A percentile compares a stretch with the other conserved stretches of the same genome.
Conservation (phyloP, 2,888 invertebrate species). For the Caradrina kadenii region DNA sequence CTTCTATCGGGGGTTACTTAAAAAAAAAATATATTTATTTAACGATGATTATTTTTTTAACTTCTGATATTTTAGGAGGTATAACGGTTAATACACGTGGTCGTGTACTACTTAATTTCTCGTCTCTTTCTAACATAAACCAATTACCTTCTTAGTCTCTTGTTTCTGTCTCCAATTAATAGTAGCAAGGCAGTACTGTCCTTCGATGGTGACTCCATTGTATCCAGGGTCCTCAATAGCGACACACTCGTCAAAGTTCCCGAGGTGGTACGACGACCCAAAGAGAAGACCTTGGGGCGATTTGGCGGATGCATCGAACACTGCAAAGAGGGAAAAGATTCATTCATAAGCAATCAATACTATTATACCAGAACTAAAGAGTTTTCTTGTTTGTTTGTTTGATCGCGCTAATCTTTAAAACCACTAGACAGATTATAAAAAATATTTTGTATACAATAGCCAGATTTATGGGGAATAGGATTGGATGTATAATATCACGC, state of each 20-base stretch:
- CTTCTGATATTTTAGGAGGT: too few species aligned
- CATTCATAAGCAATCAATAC: not conserved
- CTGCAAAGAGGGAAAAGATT: conserved; percentile 80
- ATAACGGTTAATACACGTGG: too few species aligned
- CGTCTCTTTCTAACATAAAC: not conserved
- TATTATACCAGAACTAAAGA: too few species aligned
- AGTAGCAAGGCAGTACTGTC: conserved; percentile 93
- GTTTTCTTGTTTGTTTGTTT: not conserved
- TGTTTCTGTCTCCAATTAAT: conserved; percentile 82
- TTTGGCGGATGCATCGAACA: conserved; percentile 94
- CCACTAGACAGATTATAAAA: too few species aligned
- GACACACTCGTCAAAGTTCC: conserved; percentile 94
- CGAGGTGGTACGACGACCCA: conserved; percentile 93
- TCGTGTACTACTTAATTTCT: too few species aligned
- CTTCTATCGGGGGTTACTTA: too few species aligned
- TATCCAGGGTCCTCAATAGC: conserved; percentile 80
- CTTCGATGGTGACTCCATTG: conserved; percentile 82
- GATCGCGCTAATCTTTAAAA: too few species aligned
- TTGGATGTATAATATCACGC: too few species aligned
- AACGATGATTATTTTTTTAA: too few species aligned
- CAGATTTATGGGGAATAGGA: too few species aligned
- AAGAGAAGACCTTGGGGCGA: conserved; percentile 92
- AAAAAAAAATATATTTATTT: too few species aligned
- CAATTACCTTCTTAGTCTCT: conserved; percentile 77
- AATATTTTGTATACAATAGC: too few species aligned